Evolutionary conservation across 2,888 invertebrate species (phyloP), one percentile per base, ranked within the genome.

Genomic region (Callosobruchus maculatus): DNA sequence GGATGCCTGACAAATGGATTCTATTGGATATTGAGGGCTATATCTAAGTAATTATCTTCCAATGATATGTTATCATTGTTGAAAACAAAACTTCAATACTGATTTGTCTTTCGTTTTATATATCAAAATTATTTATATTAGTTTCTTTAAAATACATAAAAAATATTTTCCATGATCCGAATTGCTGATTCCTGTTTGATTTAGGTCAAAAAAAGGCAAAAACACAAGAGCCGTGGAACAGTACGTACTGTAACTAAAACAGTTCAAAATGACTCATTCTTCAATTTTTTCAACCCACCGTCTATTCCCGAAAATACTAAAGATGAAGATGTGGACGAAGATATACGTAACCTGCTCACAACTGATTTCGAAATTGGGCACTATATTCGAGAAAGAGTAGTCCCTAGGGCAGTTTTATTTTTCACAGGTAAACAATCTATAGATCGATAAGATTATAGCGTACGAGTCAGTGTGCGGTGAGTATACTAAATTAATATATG

Each of bases 361-460:
- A 94, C 95, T 73, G 99, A 99, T 89, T 99, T 97, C 88, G 99
- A 99, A 90, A 95, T 99, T 86, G 99, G 99, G 2, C 99, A 99
- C 89, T 97, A 97, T 76, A 94, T 99, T 85, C 93, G 98, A 81
- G 98, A 99, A 88, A 92, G 98, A 79, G 94, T 99, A 80, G 94
- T 99, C 77, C 98, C 99, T n/a, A 93, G 97, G 85, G 99, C 99
- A 75, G 96, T 98, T 72, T 91, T 99, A 71, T 98, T 96, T 85
- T 99, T 93, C 88, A 99, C 99, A 76, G 99, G 99, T 49, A 49
- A 49, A 13, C 3, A 13, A 13, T 7, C 13, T 49, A 49, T 3
- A 26, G 26, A 26, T 26, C 2, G 26, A 26, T 26, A 26, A 4
- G 26, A 7, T 26, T 26, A 2, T 4, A 4, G 26, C 7, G 26